Evolutionary conservation across 2,888 invertebrate genomes (phyloP).

Genomic region (Gasteruption jaculator): DNA sequence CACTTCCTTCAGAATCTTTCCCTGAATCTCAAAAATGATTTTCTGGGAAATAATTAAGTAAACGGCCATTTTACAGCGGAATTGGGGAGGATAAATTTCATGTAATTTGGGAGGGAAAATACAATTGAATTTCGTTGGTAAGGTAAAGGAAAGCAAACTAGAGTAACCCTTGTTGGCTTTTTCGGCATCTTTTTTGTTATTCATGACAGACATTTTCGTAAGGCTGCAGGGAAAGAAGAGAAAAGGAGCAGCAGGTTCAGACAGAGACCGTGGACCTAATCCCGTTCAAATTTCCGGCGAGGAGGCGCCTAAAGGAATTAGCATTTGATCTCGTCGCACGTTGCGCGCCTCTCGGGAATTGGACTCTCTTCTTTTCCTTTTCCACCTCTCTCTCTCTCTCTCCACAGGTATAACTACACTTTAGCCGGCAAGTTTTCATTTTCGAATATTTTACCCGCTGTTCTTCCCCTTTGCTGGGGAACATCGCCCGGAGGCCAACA

Average conservation of each 20-base stretch:
- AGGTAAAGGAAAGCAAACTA: background rate
- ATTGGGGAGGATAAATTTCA: too few species aligned
- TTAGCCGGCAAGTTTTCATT: too few species aligned
- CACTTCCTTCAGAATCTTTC: too few species aligned
- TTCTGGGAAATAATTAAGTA: too few species aligned
- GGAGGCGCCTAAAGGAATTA: conserved; percentile 40
- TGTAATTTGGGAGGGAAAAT: too few species aligned
- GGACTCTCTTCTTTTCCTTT: conserved; percentile 3
- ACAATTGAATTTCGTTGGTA: too few species aligned
- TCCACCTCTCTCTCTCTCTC: conserved; percentile 8
- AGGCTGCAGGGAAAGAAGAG: conserved; percentile 16
- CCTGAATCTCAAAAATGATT: too few species aligned
- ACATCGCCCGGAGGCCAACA: too few species aligned
- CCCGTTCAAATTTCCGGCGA: conserved; percentile 39
- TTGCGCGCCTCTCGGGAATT: conserved; percentile 25
- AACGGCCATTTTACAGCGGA: too few species aligned
- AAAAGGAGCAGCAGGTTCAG: conserved; percentile 5
- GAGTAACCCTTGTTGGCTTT: conserved; percentile 21
- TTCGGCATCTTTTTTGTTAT: conserved; percentile 33
- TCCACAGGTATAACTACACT: too few species aligned
- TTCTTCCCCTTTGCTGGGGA: too few species aligned
- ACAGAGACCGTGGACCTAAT: conserved; percentile 33
- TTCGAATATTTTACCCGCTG: too few species aligned
- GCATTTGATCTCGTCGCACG: conserved; percentile 38
- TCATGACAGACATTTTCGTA: conserved; percentile 33